Evolutionary conservation across 2,797 vertebrate genomes (phyloP), one percentile per base, ranked within the genome.

Genomic region (Anableps anableps): DNA sequence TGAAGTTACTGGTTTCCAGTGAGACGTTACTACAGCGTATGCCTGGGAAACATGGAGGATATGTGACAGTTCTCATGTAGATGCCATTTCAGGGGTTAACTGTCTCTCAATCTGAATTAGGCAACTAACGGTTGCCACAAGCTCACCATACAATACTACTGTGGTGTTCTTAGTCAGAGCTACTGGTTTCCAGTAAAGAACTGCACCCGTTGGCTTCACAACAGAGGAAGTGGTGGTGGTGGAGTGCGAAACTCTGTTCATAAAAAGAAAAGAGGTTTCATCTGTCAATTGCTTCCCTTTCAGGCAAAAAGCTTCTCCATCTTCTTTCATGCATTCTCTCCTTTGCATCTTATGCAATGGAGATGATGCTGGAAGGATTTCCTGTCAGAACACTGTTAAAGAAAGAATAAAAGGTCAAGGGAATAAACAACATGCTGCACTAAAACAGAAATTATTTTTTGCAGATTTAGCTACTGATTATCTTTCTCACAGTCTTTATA

Each of bases 211-310:
- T 89, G 86, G 77, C 87, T 94, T 91, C 88, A 92, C 84, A 90
- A 86, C 81, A 94, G 87, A 96, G 95, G 96, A 97, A 96, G 96
- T 95, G 95, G 94, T 93, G 91, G 91, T 93, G 92, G 91, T 80
- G 86, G 74, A 82, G 88, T 64, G 90, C 88, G 92, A 95, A 93
- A 88, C 85, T 85, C 48, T 76, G 68, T 91, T 93, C 90, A 92
- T 90, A 83, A 84, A 88, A 88, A 64, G 79, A 79, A 77, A 81
- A 75, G 55, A 19, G 53, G 79, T 74, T 80, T 83, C 81, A 74
- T 14, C 14, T 19, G 17, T 78, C 48, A 36, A 62, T 77, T 83
- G 17, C 76, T 88, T 88, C 82, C 88, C 82, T 77, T 88, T 84
- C 21, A 83, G 86, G 74, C 75, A 81, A 79, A 79, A 47, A 9